Percentiles rank a stretch among this genome's conserved stretches.
Evolutionary conservation across 2,888 invertebrate genomes (phyloP).

Genomic region (Dryocosmus kuriphilus): DNA sequence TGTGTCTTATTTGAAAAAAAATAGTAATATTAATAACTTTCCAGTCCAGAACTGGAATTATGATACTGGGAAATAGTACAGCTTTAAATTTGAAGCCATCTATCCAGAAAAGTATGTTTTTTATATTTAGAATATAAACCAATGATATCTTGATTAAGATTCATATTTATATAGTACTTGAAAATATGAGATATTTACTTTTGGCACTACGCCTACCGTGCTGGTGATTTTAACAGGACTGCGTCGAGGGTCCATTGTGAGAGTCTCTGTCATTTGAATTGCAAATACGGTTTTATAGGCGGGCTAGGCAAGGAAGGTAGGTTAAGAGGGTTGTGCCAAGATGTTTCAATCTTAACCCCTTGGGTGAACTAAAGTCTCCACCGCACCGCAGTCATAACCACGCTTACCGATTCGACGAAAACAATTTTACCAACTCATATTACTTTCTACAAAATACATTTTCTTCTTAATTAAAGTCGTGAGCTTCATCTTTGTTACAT

Average conservation of each 20-base stretch:
- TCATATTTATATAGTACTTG: neutral
- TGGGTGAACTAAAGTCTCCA: neutral
- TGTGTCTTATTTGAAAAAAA: too few relatives aligned
- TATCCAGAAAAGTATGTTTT: neutral
- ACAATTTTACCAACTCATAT: neutral
- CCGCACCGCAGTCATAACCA: neutral
- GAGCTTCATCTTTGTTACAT: neutral
- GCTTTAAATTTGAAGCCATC: neutral
- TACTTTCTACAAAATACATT: neutral
- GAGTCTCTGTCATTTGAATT: constrained; percentile 51
- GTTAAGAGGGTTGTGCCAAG: constrained; percentile 54
- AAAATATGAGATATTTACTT: constrained; percentile 3
- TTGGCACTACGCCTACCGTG: neutral
- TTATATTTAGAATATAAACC: neutral
- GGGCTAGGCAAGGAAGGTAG: constrained; percentile 46
- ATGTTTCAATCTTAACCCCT: constrained; percentile 22
- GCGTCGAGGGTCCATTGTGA: constrained; percentile 48
- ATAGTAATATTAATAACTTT: too few relatives aligned
- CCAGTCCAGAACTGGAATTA: too few relatives aligned
- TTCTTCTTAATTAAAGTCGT: neutral
- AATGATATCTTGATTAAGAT: neutral
- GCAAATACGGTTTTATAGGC: constrained; percentile 49
- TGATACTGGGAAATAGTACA: neutral
- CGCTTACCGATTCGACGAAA: neutral
- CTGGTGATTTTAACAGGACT: constrained; percentile 39